Evolutionary conservation across 2,888 invertebrate genomes (phyloP), one percentile per base, ranked within the genome.

Genomic region (Diaphora mendica): DNA sequence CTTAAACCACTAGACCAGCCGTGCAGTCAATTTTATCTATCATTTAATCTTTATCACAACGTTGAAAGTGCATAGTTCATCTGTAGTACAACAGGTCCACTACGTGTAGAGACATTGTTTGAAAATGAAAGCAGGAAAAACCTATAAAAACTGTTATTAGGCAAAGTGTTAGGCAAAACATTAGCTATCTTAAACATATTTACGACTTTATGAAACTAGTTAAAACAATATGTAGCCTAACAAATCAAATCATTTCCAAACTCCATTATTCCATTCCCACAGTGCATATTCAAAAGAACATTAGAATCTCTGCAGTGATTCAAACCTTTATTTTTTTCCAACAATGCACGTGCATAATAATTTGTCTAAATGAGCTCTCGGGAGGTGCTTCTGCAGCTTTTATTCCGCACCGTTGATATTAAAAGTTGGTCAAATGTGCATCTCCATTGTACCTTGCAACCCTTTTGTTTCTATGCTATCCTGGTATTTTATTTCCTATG

Each of bases 391-490:
- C 76, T 71, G n/a, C 71, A 64, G 77, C 88, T 86, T 89, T 91
- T 90, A 92, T 91, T 90, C 90, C 86, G 83, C 88, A 79, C 88
- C 86, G 87, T 82, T 88, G 86, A 89, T 90, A 92, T 93, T 92
- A 92, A 92, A 92, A 93, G 89, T 92, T 91, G 90, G 89, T 91
- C 91, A 91, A 91, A 91, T 90, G 91, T 90, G 87, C 89, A 88
- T 79, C 87, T 76, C 84, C 84, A 92, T 92, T 92, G 91, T 93
- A 85, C 85, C 82, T 76, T 79, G 72, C 77, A 72, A 75, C 81
- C 87, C 87, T 91, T 72, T 92, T 91, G 91, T 92, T 89, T 87
- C 86, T 87, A 85, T 79, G 86, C 83, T 82, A 78, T 84, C 78
- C 87, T 87, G 74, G 77, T 71, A 75, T 48, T 79, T 74, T 80